A percentile compares a stretch with the other conserved stretches of the same genome.
Evolutionary conservation across 2,888 invertebrate genomes (phyloP).

Genomic region (Calameuta idolon): DNA sequence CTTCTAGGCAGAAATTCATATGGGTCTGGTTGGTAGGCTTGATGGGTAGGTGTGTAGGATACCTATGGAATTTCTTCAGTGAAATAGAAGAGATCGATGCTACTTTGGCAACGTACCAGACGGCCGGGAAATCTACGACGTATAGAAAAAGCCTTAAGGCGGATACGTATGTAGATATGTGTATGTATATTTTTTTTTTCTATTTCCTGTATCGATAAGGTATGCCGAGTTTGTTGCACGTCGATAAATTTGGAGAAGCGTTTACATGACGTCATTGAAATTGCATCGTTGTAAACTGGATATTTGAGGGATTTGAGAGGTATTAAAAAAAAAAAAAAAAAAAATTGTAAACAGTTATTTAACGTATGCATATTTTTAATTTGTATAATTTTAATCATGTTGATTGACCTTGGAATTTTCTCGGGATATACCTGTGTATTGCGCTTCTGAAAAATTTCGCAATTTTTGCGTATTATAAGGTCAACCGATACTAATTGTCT

Average conservation of each 20-base stretch:
- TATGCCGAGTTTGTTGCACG: not conserved
- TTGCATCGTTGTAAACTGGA: not conserved
- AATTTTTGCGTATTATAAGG: not conserved
- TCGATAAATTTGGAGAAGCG: not conserved
- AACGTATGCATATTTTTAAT: no score
- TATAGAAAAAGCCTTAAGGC: not conserved
- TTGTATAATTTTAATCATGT: not conserved
- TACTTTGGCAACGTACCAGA: constrained; percentile 45
- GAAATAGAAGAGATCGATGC: constrained; percentile 44
- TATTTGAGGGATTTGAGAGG: no score
- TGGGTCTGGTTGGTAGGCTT: not conserved
- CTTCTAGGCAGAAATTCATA: constrained; percentile 1
- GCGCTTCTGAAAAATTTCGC: not conserved
- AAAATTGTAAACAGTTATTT: no score
- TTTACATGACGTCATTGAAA: not conserved
- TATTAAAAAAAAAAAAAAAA: no score
- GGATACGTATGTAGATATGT: not conserved
- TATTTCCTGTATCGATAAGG: not conserved
- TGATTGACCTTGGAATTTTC: not conserved
- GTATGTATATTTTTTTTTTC: not conserved
- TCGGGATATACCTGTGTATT: not conserved
- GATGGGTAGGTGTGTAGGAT: constrained; percentile 10
- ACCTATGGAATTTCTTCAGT: constrained; percentile 33
- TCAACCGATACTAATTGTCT: no score
- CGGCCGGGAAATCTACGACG: constrained; percentile 3